These are phyloP conservation scores for Danaus chrysippus DNA, from an alignment of 2,888 invertebrate species.

Conservation along the genomic window DNA sequence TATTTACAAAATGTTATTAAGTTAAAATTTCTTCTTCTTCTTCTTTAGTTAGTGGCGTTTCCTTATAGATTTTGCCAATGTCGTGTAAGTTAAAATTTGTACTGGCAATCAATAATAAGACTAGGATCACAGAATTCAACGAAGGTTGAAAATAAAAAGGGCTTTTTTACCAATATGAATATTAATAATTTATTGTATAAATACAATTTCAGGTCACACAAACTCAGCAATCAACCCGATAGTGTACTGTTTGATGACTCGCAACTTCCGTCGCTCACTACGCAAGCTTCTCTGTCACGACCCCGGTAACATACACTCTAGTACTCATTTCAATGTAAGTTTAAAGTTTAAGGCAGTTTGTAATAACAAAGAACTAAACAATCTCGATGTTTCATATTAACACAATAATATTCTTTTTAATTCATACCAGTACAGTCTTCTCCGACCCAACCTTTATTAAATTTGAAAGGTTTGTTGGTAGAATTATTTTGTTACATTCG, in stretches of 20 bases:
- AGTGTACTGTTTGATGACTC: constrained; percentile 87
- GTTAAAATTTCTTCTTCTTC: neutral
- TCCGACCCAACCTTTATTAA: too few relatives aligned
- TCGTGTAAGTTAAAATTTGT: neutral
- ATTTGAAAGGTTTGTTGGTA: too few relatives aligned
- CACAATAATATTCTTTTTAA: too few relatives aligned
- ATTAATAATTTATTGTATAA: neutral
- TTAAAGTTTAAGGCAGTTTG: constrained; percentile 33
- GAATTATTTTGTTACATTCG: too few relatives aligned
- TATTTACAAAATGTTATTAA: neutral
- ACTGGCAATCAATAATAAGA: too few relatives aligned
- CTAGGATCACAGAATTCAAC: too few relatives aligned
- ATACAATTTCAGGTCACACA: constrained; percentile 77
- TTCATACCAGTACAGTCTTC: too few relatives aligned
- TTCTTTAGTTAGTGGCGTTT: too few relatives aligned
- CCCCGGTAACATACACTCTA: constrained; percentile 74
- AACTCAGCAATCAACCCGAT: constrained; percentile 89
- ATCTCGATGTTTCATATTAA: neutral
- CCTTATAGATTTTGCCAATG: too few relatives aligned
- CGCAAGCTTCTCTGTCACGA: constrained; percentile 80
- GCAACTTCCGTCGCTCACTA: constrained; percentile 85
- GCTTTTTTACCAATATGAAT: neutral
- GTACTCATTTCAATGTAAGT: constrained; percentile 77
- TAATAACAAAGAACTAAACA: constrained; percentile 16
- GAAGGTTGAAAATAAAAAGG: neutral